Evolutionary conservation across 2,888 invertebrate genomes (phyloP), one percentile per base, ranked within the genome.

Genomic region (Chorisops tibialis): DNA sequence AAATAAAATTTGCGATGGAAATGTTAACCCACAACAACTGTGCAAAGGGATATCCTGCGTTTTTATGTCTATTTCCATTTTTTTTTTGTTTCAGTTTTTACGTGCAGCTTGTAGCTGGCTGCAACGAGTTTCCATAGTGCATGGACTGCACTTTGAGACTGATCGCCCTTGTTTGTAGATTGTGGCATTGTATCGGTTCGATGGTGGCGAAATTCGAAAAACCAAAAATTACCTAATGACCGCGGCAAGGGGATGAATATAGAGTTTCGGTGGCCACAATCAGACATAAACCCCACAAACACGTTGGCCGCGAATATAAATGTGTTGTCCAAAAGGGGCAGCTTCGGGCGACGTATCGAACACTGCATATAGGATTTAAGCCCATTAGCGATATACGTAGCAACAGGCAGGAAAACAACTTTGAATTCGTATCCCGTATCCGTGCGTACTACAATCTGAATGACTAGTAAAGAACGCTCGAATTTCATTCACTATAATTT

Each of bases 151-250:
- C 7, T 30, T 30, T 9, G 30, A 30, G 30, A 30, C 30, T 30
- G 30, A 30, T 30, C 30, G 30, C 9, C 30, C 30, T 30, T 30
- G 30, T 30, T 30, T 30, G 30, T 30, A n/a, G n/a, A n/a, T n/a
- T 37, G 37, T 11, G 37, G 11, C 37, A 11, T 7, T 7, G 41
- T 11, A 14, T 41, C 41, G 12, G 43, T 45, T 52, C 35, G 47
- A 51, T 61, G 64, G 59, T 50, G 64, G 56, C 52, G 52, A 61
- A 64, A 64, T 61, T 64, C 51, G 61, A 61, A 59, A 61, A 64
- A 64, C 64, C 64, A 64, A 61, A 63, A 64, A 64, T 64, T 64
- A 64, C 64, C 61, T 61, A 64, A 64, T 61, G 61, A 61, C 63
- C 63, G 45, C 63, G 56, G 61, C 37, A 24, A 37, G 54, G 61